Evolutionary conservation across 2,888 invertebrate genomes (phyloP), one percentile per base, ranked within the genome.

Genomic region (Crioceris asparagi): DNA sequence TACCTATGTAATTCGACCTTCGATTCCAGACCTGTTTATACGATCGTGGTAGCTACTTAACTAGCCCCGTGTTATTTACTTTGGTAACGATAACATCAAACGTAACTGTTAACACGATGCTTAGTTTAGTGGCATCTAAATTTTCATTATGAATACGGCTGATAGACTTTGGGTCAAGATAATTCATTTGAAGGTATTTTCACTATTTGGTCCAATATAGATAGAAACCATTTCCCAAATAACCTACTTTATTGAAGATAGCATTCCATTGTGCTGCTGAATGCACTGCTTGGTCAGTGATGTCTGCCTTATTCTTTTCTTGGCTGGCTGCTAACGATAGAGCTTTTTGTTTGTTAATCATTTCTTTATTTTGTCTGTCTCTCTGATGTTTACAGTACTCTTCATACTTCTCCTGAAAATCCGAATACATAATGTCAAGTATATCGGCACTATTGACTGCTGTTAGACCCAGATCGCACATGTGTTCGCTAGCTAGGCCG

Each of bases 341-440:
- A 43, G 78, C 78, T 56, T 74, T 78, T 50, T 77, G 79, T 51
- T 76, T 77, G 44, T 73, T 73, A 36, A 75, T 73, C 49, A 80
- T 68, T 60, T 81, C 80, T 51, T 75, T 75, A 17, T 78, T 71
- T 56, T 79, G 83, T 51, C 76, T 75, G 60, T 77, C 76, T 7
- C 77, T 69, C 60, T 80, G 77, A 52, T 79, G 74, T 46, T 80
- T 77, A 37, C 85, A 76, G 60, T 83, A 87, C 57, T 93, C 93
- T 62, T 91, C 87, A 60, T 92, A 96, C 57, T 94, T 93, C 43
- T 85, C 85, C 29, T 88, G 90, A 65, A 93, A 97, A 66, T 97
- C 97, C 19, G 83, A 79, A 48, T 84, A 79, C 92, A 97, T 92
- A 38, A 97, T 82, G 59, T 97, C 96, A 49, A 93, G 69, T 32